phyloP scores from a whole-genome alignment of 2,888 invertebrate species.

The Dorcus parallelipipedus region DNA sequence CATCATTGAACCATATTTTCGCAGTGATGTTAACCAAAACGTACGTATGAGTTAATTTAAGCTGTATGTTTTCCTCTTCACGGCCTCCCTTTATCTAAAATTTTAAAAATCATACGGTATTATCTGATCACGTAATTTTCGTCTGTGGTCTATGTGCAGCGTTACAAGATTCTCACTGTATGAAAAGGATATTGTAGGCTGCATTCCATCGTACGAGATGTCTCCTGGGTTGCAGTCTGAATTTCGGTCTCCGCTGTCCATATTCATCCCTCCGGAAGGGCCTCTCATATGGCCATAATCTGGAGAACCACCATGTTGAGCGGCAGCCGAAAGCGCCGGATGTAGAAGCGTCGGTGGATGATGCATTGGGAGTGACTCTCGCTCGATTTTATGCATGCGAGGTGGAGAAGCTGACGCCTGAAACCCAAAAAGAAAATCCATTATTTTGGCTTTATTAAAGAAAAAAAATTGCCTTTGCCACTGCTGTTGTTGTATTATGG shows the following conservation, averaged over 20 bases:
- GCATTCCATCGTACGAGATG: conserved; percentile 87
- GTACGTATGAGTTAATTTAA: too few species aligned
- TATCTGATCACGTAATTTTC: too few species aligned
- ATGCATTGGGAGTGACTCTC: conserved; percentile 81
- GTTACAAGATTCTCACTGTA: too few species aligned
- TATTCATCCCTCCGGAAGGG: conserved; percentile 53
- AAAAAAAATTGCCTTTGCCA: too few species aligned
- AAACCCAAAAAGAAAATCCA: conserved; percentile 1
- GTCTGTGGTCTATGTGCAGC: too few species aligned
- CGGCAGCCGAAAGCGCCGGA: conserved; percentile 79
- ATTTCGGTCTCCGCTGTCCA: conserved; percentile 81
- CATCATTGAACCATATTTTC: too few species aligned
- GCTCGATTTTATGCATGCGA: conserved; percentile 65
- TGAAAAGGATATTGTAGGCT: conserved; percentile 95
- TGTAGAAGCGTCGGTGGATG: conserved; percentile 83
- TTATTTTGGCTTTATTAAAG: background rate
- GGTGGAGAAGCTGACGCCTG: conserved; percentile 58
- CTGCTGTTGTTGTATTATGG: too few species aligned
- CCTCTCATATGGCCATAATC: conserved; percentile 71
- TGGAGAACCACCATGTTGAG: conserved; percentile 77
- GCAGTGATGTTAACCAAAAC: too few species aligned
- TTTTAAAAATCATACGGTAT: too few species aligned
- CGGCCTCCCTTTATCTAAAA: too few species aligned
- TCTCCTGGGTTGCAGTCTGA: conserved; percentile 91
- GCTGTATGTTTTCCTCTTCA: too few species aligned